Evolutionary conservation across 1,140 invertebrate species (phyloP), one percentile per base, ranked within the genome.

Genomic region (Acyrthosiphon pisum): DNA sequence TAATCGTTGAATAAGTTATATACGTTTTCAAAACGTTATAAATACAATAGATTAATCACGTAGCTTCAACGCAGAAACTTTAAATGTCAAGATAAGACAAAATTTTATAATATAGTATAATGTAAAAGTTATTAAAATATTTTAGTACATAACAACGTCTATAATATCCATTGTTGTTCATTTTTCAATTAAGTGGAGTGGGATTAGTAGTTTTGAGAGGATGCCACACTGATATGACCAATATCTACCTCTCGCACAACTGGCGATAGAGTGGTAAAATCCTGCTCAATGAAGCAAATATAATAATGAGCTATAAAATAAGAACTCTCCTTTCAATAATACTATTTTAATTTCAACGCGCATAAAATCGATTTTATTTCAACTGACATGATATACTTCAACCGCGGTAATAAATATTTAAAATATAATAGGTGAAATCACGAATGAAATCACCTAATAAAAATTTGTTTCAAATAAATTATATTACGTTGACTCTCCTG

Each of bases 251-350:
- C 14, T 76, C 30, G 60, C 60, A n/a, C n/a, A 76, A 76, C 14
- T n/a, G 60, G 7, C 60, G 4, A 76, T 76, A 30, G 30, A 11
- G 60, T 76, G 14, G 60, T 14, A 76, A 76, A 76, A 20, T 76
- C n/a, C 60, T n/a, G 60, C 22, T 76, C 60, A 76, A 76, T 76
- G n/a, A n/a, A 76, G 60, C n/a, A n/a, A 76, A 76, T 76, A 76
- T 18, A n/a, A 76, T n/a, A 76, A 76, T 76, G 60, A 76, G 60
- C n/a, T 76, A 76, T 76, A 76, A 14, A 76, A 76, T 76, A n/a
- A 20, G n/a, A n/a, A 76, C 30, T n/a, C 8, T 76, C 14, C 30
- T n/a, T 76, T 76, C 60, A 76, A 76, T 76, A 76, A n/a, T 76
- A 18, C 30, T n/a, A n/a, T 76, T 76, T 76, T 23, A n/a, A 76